A percentile compares a stretch with the other conserved stretches of the same genome.
Conservation (phyloP, 2,888 invertebrate species). For the Antitype chi region DNA sequence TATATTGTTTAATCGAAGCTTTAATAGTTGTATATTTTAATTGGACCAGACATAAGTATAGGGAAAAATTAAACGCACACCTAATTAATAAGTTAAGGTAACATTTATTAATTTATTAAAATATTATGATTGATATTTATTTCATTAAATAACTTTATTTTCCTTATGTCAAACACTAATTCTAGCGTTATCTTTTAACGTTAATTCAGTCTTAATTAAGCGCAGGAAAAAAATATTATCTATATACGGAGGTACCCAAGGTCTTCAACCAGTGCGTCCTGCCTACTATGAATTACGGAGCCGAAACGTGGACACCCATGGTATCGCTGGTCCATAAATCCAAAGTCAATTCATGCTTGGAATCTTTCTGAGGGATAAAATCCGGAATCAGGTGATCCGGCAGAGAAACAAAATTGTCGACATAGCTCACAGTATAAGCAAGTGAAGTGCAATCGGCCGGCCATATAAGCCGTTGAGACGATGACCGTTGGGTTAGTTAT, state of each 20-base stretch:
- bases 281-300: neutral
- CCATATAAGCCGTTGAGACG: neutral
- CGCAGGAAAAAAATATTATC: neutral
- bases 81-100: neutral
- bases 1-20: neutral
- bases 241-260: neutral
- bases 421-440: neutral
- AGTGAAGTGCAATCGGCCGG: neutral
- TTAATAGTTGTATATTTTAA: neutral
- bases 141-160: neutral
- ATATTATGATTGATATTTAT: neutral
- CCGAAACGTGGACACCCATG: neutral
- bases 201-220: slow-evolving; percentile 32
- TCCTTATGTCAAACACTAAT: neutral
- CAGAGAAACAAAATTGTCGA: neutral
- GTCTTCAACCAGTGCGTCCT: neutral
- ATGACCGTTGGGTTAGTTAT: neutral
- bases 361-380: neutral
- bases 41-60: neutral
- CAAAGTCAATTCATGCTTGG: neutral
- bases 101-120: slow-evolving; percentile 1
- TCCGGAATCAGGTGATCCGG: neutral
- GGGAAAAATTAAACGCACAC: slow-evolving; percentile 3
- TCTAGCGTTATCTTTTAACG: neutral
- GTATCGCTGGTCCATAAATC: neutral